These are phyloP conservation scores for Kryptopterus vitreolus DNA, from an alignment of 2,797 vertebrate species.

Conservation along the genomic window DNA sequence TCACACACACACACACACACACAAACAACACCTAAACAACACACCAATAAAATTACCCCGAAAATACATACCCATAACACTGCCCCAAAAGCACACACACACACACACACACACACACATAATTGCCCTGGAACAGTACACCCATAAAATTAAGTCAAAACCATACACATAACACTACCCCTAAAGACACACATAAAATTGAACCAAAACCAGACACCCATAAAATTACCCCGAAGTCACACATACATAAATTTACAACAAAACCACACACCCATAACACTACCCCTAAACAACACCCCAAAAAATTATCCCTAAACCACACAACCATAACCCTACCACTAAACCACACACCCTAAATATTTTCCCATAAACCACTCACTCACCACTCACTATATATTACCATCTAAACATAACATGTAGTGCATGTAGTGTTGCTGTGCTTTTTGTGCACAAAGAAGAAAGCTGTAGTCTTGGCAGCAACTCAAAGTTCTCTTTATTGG, in stretches of 20 bases:
- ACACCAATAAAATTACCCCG: too few relatives aligned
- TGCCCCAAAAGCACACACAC: neutral
- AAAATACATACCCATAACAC: neutral
- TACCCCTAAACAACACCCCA: neutral
- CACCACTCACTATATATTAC: too few relatives aligned
- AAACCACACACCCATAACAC: neutral
- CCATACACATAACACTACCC: neutral
- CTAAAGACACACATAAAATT: neutral
- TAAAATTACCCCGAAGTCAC: neutral
- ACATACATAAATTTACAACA: too few relatives aligned
- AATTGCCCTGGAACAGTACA: neutral
- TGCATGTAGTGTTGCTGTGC: too few relatives aligned
- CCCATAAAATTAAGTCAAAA: neutral
- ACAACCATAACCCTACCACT: too few relatives aligned
- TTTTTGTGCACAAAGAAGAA: neutral
- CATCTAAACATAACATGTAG: too few relatives aligned
- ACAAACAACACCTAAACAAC: too few relatives aligned
- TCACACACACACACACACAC: too few relatives aligned
- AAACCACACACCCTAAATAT: neutral
- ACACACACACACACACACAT: too few relatives aligned
- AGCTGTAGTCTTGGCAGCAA: neutral
- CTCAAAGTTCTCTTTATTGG: neutral
- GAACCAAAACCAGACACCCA: neutral
- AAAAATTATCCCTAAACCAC: neutral
- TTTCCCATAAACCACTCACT: neutral